These are phyloP conservation scores for Actinia equina DNA, from an alignment of 64 coral and sea anemone genomes.

Conservation along the genomic window DNA sequence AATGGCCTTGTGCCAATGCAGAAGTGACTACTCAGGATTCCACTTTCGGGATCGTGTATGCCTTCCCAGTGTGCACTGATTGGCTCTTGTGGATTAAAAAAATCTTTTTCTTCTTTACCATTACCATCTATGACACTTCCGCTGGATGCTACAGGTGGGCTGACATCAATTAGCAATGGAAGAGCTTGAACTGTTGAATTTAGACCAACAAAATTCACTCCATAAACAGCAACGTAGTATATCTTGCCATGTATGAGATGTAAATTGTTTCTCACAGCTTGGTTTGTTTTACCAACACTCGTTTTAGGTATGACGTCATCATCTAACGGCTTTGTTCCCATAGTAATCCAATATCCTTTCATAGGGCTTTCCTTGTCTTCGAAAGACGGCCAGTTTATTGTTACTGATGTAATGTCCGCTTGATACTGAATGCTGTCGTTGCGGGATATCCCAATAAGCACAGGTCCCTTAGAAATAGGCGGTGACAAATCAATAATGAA, in stretches of 20 bases:
- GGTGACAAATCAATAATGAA: constrained; percentile 60
- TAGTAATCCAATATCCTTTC: constrained; percentile 38
- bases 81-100: constrained; percentile 19
- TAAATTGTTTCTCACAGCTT: constrained; percentile 18
- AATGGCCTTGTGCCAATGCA: constrained; percentile 67
- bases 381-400: constrained; percentile 56
- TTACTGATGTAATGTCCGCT: constrained; percentile 18
- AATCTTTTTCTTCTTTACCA: constrained; percentile 16
- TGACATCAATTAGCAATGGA: constrained; percentile 50
- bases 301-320: constrained; percentile 51
- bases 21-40: constrained; percentile 41
- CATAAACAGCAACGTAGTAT: constrained; percentile 57
- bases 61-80: constrained; percentile 49
- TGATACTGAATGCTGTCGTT: constrained; percentile 50
- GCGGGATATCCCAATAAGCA: constrained; percentile 45
- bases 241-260: constrained; percentile 26
- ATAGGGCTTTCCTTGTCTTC: constrained; percentile 59
- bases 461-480: constrained; percentile 20
- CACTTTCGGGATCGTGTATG: constrained; percentile 70
- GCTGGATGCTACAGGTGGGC: constrained; percentile 32
- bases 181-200: constrained; percentile 33
- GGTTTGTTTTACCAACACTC: constrained; percentile 42
- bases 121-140: constrained; percentile 21
- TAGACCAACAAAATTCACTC: constrained; percentile 58
- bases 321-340: constrained; percentile 37